phyloP scores from a whole-genome alignment of 2,797 vertebrate genomes.

The Taeniopygia guttata region DNA sequence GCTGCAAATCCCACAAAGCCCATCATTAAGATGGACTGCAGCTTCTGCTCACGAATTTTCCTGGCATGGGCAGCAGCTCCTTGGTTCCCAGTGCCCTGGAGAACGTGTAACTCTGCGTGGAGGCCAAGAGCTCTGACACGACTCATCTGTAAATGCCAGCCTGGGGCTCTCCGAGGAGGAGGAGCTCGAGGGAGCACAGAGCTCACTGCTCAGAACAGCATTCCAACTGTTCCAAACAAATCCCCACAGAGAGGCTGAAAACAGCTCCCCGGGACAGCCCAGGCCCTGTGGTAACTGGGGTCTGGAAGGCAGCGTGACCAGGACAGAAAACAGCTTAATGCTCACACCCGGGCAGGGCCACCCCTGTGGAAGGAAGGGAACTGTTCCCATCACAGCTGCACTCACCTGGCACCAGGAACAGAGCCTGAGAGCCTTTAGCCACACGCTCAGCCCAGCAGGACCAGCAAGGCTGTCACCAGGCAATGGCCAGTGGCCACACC shows the following conservation, averaged over 20 bases:
- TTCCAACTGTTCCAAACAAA: not conserved
- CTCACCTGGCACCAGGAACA: not conserved
- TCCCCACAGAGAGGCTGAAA: not conserved
- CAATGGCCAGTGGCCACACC: not conserved
- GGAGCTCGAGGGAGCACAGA: not conserved
- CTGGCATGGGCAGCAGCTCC: not conserved
- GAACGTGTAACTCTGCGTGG: not conserved
- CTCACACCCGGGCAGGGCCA: not conserved
- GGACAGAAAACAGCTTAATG: not conserved
- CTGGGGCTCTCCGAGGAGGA: not conserved
- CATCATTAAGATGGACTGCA: not conserved
- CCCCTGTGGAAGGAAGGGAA: not conserved
- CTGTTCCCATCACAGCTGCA: not conserved
- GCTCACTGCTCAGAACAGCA: not conserved
- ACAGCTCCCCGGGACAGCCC: not conserved
- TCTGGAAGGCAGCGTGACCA: not conserved
- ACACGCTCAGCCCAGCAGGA: not conserved
- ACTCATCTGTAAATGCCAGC: not conserved
- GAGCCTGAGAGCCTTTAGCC: not conserved
- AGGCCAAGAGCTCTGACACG: not conserved
- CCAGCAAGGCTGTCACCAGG: not conserved
- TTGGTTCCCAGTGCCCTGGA: not conserved
- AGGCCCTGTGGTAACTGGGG: fast-evolving
- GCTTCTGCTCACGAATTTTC: not conserved
- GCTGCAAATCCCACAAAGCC: not conserved